phyloP scores from a whole-genome alignment of 1,140 invertebrate genomes.

The Uloborus diversus region DNA sequence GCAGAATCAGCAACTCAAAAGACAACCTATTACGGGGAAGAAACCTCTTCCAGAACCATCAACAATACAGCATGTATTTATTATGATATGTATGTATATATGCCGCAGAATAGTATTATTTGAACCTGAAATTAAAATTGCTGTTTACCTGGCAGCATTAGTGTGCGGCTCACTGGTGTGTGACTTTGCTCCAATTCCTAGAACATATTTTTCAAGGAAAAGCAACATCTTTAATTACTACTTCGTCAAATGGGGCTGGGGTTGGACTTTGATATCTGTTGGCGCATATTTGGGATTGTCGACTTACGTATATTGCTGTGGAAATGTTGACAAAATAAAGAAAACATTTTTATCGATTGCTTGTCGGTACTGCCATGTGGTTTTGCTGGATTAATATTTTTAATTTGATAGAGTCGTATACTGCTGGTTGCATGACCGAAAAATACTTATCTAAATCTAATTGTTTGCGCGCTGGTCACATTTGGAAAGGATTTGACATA shows the following conservation, averaged over 20 bases:
- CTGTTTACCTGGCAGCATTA: conserved; percentile 80
- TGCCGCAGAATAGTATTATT: conserved; percentile 85
- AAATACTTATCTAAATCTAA: conserved; percentile 68
- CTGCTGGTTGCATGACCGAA: conserved; percentile 80
- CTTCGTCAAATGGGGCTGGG: conserved; percentile 96
- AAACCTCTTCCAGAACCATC: conserved; percentile 81
- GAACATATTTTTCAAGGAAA: conserved; percentile 72
- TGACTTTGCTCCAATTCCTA: conserved; percentile 73
- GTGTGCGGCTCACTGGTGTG: conserved; percentile 85
- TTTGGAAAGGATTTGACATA: conserved; percentile 93
- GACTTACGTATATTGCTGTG: conserved; percentile 83
- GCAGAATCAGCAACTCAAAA: conserved; percentile 45
- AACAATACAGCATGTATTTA: conserved; percentile 80
- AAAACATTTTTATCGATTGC: conserved; percentile 78
- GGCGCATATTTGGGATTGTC: conserved; percentile 83
- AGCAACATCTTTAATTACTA: conserved; percentile 89
- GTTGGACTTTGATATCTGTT: conserved; percentile 83
- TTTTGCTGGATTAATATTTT: conserved; percentile 86
- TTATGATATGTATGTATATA: conserved; percentile 83
- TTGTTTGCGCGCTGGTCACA: conserved; percentile 79
- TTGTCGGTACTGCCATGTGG: conserved; percentile 88
- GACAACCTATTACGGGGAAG: conserved; percentile 63
- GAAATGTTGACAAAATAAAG: conserved; percentile 68
- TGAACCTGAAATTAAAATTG: conserved; percentile 85
- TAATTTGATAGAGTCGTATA: conserved; percentile 80